A percentile compares a stretch with the other conserved stretches of the same genome.
Evolutionary conservation across 2,113 vertebrate genomes (phyloP).

Genomic region (Benitochromis conjunctus): DNA sequence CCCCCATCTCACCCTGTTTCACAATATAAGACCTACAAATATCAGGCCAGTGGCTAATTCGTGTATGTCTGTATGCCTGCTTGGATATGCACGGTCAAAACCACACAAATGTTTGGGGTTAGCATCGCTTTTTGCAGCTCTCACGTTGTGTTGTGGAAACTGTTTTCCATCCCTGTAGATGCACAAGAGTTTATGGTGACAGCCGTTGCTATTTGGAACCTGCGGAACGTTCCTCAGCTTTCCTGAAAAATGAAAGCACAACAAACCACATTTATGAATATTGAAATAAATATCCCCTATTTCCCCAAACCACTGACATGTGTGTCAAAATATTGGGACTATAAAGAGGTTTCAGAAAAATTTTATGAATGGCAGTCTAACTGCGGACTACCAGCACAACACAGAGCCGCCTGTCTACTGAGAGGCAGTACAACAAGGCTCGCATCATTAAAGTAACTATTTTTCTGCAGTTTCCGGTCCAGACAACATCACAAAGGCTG

Average conservation of each 20-base stretch:
- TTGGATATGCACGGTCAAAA: not conserved
- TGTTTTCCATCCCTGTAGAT: constrained; percentile 64
- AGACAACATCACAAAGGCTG: not conserved
- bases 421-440: constrained; percentile 19
- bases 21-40: not conserved
- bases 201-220: constrained; percentile 69
- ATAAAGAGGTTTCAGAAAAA: constrained; percentile 66
- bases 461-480: constrained; percentile 12
- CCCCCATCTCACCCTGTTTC: not conserved
- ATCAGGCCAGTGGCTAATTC: not conserved
- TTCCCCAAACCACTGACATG: constrained; percentile 62
- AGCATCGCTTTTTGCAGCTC: not conserved
- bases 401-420: constrained; percentile 23
- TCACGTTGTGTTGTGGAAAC: constrained; percentile 27
- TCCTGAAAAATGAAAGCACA: constrained; percentile 65
- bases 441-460: constrained; percentile 44
- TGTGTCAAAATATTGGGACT: constrained; percentile 62
- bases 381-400: constrained; percentile 9
- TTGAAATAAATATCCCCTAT: constrained; percentile 65
- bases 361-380: constrained; percentile 47
- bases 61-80: not conserved
- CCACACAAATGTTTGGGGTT: not conserved
- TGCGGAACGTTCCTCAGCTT: constrained; percentile 19
- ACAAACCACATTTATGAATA: constrained; percentile 63
- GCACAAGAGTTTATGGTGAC: constrained; percentile 69